Conservation (phyloP, 2,888 invertebrate species). For the Nemurella pictetii region DNA sequence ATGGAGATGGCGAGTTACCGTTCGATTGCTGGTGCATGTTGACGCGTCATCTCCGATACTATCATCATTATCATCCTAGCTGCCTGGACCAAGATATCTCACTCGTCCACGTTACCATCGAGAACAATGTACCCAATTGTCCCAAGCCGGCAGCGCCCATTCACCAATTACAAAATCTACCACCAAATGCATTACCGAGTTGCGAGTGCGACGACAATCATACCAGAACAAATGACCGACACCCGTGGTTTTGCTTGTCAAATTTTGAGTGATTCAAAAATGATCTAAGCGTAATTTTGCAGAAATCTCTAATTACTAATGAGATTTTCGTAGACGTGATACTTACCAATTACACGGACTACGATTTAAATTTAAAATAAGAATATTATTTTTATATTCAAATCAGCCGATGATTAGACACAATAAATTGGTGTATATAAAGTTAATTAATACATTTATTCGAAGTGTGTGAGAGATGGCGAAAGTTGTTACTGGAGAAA, state of each 20-base stretch:
- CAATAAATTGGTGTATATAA: neutral
- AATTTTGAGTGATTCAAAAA: neutral
- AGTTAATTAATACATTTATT: neutral
- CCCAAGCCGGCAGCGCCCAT: too few species aligned
- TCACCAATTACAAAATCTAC: too few species aligned
- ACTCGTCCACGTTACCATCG: too few species aligned
- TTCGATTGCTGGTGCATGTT: too few species aligned
- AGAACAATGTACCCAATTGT: too few species aligned
- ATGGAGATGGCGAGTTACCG: neutral
- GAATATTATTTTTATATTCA: neutral
- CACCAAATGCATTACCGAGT: too few species aligned
- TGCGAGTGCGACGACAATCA: too few species aligned
- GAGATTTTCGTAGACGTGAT: neutral
- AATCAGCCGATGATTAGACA: neutral
- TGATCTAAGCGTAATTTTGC: neutral
- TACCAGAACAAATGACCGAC: neutral
- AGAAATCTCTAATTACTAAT: neutral
- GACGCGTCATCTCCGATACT: too few species aligned
- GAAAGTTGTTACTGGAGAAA: conserved; percentile 21
- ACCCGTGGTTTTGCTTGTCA: neutral
- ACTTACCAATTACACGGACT: neutral
- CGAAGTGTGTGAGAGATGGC: conserved; percentile 16
- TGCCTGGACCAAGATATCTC: too few species aligned
- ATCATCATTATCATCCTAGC: too few species aligned
- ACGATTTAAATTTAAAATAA: neutral